Base-by-base conservation (phyloP, 1,140 invertebrate species). In the Cephus cinctus region DNA sequence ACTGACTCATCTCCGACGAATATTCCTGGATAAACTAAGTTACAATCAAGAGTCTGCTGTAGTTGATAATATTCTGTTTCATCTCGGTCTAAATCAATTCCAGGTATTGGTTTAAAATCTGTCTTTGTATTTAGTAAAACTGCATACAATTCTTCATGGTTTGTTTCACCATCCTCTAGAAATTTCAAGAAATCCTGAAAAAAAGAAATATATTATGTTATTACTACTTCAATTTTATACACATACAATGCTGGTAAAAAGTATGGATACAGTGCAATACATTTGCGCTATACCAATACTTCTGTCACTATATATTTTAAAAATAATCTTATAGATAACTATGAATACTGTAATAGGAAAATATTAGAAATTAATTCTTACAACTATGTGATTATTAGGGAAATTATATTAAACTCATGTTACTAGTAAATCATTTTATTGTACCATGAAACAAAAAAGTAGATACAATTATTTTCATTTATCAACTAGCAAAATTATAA, bases 21-120 rank as follows among this genome's bases (percentile, higher is more conserved):
- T 47, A 94, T 78, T 45, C 83, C 80, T 39, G 89, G 87, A 74
- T 87, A 90, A 8, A 90, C 87, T 78, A 90, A 87, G 74, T 90
- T 87, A 60, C 84, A 82, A 67, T 87, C 84, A 16, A 83, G 66
- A 54, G 70, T 65, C 36, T 75, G 73, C 19, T 66, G 61, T 2
- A 44, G 11, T 30, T 53, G 52, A 47, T 57, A 63, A 46, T 65
- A 67, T 22, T 57, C 38, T 18, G 64, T 47, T 43, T 67, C 60
- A 47, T 73, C 69, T 27, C 68, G 63, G 43, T 69, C 56, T 6
- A 68, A 54, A 44, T 74, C 61, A 38, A 78, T 67, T 42, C 77
- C 75, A 34, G 80, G 78, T 38, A 80, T 43, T 8, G 72, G 68
- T 46, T 75, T 73, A 46, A 59, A 72, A 15, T 73, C 70, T 14